phyloP scores from a whole-genome alignment of 2,888 invertebrate species.

The Tinea pellionella region DNA sequence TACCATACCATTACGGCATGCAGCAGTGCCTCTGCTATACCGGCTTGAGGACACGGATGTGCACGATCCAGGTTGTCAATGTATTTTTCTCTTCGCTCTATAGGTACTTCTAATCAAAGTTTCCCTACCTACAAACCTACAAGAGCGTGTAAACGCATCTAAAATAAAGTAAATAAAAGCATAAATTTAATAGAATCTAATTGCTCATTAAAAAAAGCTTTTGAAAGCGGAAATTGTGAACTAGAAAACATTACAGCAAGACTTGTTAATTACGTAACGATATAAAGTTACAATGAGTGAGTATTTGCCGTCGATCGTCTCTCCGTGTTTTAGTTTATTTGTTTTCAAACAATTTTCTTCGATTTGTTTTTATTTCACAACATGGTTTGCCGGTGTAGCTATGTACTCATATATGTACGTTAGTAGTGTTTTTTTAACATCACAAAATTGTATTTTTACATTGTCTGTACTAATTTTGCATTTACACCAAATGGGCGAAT shows the following conservation, averaged over 20 bases:
- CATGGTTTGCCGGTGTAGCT: neutral
- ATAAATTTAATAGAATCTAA: neutral
- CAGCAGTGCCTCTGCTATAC: too few species aligned
- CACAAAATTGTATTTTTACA: neutral
- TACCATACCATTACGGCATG: too few species aligned
- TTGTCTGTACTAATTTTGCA: neutral
- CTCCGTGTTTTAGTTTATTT: neutral
- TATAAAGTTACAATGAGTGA: neutral
- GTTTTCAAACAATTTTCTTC: neutral
- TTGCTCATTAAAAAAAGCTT: neutral
- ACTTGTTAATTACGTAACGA: neutral
- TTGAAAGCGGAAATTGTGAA: neutral
- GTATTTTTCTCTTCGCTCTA: too few species aligned
- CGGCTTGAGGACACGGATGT: too few species aligned
- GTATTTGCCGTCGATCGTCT: neutral
- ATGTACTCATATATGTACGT: too few species aligned
- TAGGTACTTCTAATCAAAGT: too few species aligned
- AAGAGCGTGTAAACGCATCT: too few species aligned
- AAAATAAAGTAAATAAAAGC: too few species aligned
- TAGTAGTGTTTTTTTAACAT: neutral
- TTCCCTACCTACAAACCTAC: too few species aligned
- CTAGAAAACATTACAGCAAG: neutral
- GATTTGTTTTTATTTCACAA: neutral
- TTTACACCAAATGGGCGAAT: too few species aligned
- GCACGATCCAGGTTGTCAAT: too few species aligned